A percentile compares a stretch with the other conserved stretches of the same genome.
Conservation (phyloP, 2,113 vertebrate genomes). For the Toxotes jaculatrix region DNA sequence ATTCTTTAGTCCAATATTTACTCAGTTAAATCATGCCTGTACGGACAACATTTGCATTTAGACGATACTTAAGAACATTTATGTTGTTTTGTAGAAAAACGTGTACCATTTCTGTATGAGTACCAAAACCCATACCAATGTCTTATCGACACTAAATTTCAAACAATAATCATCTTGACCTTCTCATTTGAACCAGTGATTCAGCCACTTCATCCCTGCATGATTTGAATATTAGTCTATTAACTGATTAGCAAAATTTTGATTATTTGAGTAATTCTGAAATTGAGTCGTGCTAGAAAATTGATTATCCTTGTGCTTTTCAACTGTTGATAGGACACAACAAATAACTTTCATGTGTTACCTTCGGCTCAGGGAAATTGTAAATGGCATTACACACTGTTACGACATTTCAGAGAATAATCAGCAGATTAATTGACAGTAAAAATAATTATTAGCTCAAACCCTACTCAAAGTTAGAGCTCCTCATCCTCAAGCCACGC, state of each 20-base stretch:
- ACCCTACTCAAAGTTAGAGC: not conserved
- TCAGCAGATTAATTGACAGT: not conserved
- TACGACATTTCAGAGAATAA: not conserved
- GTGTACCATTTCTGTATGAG: not conserved
- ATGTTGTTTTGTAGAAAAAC: not conserved
- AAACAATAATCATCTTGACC: not conserved
- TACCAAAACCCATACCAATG: not conserved
- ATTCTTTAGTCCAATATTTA: not conserved
- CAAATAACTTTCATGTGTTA: not conserved
- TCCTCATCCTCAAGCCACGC: conserved; percentile 5
- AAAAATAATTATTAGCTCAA: not conserved
- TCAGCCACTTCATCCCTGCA: not conserved
- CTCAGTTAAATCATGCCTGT: not conserved
- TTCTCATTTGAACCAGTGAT: not conserved
- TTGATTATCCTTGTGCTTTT: not conserved
- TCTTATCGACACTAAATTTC: not conserved
- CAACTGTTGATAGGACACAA: not conserved
- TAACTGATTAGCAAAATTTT: not conserved
- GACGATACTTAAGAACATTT: not conserved
- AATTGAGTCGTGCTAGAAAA: not conserved
- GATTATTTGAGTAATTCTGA: not conserved
- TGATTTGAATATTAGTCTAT: not conserved
- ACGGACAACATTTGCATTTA: no score
- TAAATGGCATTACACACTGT: not conserved
- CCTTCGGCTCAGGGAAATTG: not conserved